phyloP scores from a whole-genome alignment of 2,797 vertebrate species.

The Urocyon cinereoargenteus region DNA sequence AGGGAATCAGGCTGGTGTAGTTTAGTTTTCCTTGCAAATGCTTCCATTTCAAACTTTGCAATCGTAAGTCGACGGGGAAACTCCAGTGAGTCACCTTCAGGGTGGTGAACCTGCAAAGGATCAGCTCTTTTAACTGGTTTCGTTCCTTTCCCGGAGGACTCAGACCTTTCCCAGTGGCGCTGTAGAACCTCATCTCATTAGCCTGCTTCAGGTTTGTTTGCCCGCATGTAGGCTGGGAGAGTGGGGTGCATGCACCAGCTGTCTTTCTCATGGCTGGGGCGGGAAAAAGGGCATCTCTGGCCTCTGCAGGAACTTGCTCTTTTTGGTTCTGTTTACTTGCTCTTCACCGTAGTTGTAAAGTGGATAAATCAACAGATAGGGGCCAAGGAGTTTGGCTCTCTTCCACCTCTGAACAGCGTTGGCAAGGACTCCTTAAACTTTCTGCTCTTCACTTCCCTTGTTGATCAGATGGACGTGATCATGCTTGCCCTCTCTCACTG shows the following conservation, averaged over 20 bases:
- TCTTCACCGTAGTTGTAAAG: not conserved
- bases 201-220: not conserved
- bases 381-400: not conserved
- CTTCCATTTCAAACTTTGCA: slow-evolving; percentile 70
- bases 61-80: slow-evolving; percentile 23
- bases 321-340: not conserved
- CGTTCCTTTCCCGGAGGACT: not conserved
- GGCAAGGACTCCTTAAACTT: too few species aligned
- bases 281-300: not conserved
- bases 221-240: not conserved
- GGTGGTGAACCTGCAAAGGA: not conserved
- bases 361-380: not conserved
- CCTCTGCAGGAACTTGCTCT: not conserved
- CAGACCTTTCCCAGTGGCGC: not conserved
- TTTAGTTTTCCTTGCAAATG: slow-evolving; percentile 68
- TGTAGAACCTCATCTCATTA: not conserved
- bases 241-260: not conserved
- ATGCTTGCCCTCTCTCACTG: not conserved
- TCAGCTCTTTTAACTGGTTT: not conserved
- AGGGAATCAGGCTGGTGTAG: slow-evolving; percentile 66
- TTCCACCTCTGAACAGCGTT: not conserved
- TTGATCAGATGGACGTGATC: not conserved
- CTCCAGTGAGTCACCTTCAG: slow-evolving; percentile 31
- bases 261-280: not conserved
- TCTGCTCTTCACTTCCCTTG: not conserved